Base-by-base conservation (phyloP, 2,113 vertebrate species). In the Acanthochromis polyacanthus region DNA sequence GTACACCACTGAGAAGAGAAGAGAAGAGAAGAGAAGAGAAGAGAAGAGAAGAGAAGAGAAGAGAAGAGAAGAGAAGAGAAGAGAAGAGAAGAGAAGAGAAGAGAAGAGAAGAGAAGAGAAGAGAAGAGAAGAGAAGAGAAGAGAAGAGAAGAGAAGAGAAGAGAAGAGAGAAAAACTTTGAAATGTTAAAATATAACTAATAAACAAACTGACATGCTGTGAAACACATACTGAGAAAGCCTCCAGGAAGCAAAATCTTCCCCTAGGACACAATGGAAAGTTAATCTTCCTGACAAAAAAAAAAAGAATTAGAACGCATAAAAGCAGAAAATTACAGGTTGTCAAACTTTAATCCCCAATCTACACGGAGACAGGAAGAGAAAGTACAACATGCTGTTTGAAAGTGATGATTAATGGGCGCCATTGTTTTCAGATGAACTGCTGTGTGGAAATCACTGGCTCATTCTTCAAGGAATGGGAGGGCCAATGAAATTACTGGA, bases 1-100 rank as follows among this genome's bases (percentile, higher is more conserved):
- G 84, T 94, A 93, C 20, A 99, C 95, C 91, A 93, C 98, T 99
- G 75, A 20, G 68, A 52, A 7, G 58, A 10, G 28, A 67, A 2
- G 56, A 32, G 40, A 43, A 12, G 40, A 15, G 12, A 15, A 43
- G 40, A 43, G 8, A 11, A 43, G 40, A 43, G 10, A 11, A 43
- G 40, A 43, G 40, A 11, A 43, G 40, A 43, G 40, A 4, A 43
- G 40, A 43, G 40, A 4, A 15, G 40, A 43, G 40, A 11, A 43
- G 40, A 43, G 40, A 4, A 43, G 40, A 43, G 40, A 15, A 43
- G 40, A 4, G 40, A 15, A 15, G 40, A 43, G 40, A 43, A 43
- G 40, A 43, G 14, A 43, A 15, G 14, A 14, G 40, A 43, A 15
- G 14, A 43, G 40, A 43, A 7, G 14, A 43, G 40, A 43, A 7